Evolutionary conservation across 2,113 vertebrate genomes (phyloP).

Genomic region (Centrocercus urophasianus): DNA sequence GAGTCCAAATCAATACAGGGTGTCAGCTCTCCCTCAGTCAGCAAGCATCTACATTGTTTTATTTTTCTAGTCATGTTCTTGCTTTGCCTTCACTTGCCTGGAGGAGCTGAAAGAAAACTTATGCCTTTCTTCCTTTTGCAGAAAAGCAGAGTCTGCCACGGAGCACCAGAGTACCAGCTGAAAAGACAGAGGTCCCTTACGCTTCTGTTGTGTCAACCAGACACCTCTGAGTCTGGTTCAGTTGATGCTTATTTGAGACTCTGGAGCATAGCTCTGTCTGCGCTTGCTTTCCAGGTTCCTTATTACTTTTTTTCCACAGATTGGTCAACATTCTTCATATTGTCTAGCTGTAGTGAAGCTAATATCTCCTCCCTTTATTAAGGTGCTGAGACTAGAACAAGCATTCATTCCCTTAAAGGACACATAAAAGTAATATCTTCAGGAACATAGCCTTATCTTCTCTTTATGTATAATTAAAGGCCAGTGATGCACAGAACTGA

Average conservation of each 20-base stretch:
- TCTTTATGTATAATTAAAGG: neutral
- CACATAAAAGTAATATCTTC: neutral
- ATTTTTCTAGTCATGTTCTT: neutral
- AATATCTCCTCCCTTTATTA: neutral
- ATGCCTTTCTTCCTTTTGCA: neutral
- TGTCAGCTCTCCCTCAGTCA: neutral
- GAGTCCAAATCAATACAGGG: neutral
- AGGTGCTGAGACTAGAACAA: neutral
- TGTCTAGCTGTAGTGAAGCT: neutral
- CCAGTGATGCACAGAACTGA: neutral
- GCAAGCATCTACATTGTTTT: neutral
- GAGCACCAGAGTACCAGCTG: rapidly evolving
- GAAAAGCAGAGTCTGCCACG: neutral
- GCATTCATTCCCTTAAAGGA: neutral
- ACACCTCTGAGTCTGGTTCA: neutral
- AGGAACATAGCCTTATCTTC: neutral
- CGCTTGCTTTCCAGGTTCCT: neutral
- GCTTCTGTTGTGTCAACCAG: neutral
- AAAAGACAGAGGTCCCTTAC: neutral
- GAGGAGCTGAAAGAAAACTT: neutral
- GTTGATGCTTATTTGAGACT: neutral
- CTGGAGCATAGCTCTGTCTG: neutral
- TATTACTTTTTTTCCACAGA: neutral
- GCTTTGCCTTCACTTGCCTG: neutral
- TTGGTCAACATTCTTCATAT: neutral